These are phyloP conservation scores for Siniperca obscura DNA, from an alignment of 2,797 vertebrate genomes.

Conservation along the genomic window DNA sequence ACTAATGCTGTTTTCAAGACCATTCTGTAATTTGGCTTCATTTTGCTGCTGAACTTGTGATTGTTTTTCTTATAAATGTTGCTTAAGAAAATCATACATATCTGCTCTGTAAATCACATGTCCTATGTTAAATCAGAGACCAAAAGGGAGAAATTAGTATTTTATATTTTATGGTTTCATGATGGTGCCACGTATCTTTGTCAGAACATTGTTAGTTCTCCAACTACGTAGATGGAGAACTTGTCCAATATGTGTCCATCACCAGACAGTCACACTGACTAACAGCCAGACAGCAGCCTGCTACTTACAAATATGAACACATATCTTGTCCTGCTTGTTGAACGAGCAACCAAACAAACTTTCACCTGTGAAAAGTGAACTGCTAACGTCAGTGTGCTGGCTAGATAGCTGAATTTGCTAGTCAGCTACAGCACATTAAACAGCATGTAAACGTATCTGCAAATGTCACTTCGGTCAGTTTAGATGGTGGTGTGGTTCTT, in stretches of 20 bases:
- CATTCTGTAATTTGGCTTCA: slow-evolving; percentile 60
- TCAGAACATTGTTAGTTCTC: too few species aligned
- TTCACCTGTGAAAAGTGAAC: neutral
- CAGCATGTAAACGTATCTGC: slow-evolving; percentile 19
- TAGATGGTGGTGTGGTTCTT: neutral
- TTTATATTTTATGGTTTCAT: neutral
- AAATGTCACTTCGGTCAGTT: slow-evolving; percentile 36
- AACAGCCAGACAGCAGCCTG: too few species aligned
- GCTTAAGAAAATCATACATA: slow-evolving; percentile 18
- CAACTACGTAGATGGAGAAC: neutral
- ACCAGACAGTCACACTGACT: too few species aligned
- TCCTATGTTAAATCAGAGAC: neutral
- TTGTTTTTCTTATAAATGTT: slow-evolving; percentile 31
- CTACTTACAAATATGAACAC: too few species aligned
- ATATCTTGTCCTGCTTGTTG: too few species aligned
- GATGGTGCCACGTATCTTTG: neutral
- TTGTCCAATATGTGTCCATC: too few species aligned
- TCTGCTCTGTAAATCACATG: accelerated
- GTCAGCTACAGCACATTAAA: slow-evolving; percentile 8
- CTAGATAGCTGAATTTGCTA: slow-evolving; percentile 3
- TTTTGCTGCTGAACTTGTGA: slow-evolving; percentile 60
- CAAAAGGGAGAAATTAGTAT: too few species aligned
- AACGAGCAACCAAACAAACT: too few species aligned
- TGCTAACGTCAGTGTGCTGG: too few species aligned
- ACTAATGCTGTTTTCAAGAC: slow-evolving; percentile 51